A percentile compares a stretch with the other conserved stretches of the same genome.
phyloP scores from a whole-genome alignment of 2,797 vertebrate species.

The Sciaenops ocellatus region DNA sequence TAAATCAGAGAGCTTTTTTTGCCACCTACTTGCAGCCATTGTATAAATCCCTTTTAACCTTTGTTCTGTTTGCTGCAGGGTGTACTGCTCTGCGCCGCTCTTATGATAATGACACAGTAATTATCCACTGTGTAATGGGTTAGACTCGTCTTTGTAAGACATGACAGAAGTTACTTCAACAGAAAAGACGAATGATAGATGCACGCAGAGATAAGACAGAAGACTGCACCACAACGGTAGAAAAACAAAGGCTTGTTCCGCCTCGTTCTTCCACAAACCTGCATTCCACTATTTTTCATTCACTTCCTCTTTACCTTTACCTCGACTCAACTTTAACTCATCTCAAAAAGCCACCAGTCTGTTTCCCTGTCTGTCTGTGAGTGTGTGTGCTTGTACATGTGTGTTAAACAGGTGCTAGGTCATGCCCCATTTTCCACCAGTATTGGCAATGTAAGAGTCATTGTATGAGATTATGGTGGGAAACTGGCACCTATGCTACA shows the following conservation, averaged over 20 bases:
- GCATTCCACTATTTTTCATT: background rate
- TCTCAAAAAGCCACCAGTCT: background rate
- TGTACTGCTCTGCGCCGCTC: constrained; percentile 38
- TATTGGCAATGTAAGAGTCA: background rate
- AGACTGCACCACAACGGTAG: background rate
- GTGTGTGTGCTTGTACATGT: background rate
- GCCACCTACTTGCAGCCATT: background rate
- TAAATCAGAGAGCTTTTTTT: constrained; percentile 3
- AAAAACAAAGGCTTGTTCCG: constrained; percentile 22
- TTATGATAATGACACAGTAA: constrained; percentile 59
- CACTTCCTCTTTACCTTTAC: constrained; percentile 47
- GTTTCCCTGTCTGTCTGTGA: constrained; percentile 26
- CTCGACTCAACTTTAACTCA: background rate
- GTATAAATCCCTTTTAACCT: constrained; percentile 31
- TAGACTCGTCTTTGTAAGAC: constrained; percentile 38
- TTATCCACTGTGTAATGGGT: constrained; percentile 46
- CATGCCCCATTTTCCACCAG: constrained; percentile 52
- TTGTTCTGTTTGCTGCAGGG: constrained; percentile 36
- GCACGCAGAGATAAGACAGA: constrained; percentile 17
- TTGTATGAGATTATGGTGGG: constrained; percentile 20
- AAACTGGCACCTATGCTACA: constrained; percentile 22
- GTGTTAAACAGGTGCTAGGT: constrained; percentile 51
- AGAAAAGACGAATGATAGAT: constrained; percentile 40
- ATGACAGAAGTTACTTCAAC: constrained; percentile 39
- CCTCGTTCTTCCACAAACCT: constrained; percentile 4